Conservation (phyloP, 2,888 invertebrate genomes). For the Ophion ellenae region DNA sequence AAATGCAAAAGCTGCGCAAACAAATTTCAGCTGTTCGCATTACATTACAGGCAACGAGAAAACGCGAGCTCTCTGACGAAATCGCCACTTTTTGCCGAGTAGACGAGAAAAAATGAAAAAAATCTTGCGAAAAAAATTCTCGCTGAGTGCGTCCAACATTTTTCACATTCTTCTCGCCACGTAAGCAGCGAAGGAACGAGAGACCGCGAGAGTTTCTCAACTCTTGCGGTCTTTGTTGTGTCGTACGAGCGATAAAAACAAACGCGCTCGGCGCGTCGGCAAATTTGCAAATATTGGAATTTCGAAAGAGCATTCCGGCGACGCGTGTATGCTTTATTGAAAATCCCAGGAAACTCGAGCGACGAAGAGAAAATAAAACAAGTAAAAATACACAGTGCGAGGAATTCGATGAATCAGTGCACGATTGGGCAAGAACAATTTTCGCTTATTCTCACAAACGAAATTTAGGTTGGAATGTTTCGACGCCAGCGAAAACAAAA, state of each 20-base stretch:
- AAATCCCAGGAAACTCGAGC: neutral
- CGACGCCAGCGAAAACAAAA: neutral
- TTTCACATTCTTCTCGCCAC: neutral
- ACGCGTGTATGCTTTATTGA: slow-evolving; percentile 3
- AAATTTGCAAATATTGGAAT: slow-evolving; percentile 28
- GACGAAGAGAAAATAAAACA: neutral
- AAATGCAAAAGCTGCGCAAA: slow-evolving; percentile 54
- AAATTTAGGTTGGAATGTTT: neutral
- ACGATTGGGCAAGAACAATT: neutral
- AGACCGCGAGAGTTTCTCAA: neutral
- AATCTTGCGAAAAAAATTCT: neutral
- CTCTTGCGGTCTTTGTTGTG: neutral
- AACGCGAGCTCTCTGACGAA: neutral
- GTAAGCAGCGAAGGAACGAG: neutral
- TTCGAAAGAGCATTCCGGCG: slow-evolving; percentile 29
- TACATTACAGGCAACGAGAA: slow-evolving; percentile 13
- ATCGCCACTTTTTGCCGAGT: neutral
- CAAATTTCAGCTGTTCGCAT: slow-evolving; percentile 52
- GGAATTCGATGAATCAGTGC: slow-evolving; percentile 2
- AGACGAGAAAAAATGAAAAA: neutral
- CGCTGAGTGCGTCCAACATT: neutral
- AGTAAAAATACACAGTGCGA: neutral
- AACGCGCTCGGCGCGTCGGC: slow-evolving; percentile 8
- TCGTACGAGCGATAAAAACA: slow-evolving; percentile 21
- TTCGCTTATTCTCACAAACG: neutral